These are phyloP conservation scores for Ashinkailepas kermadecensis DNA, from an alignment of 2,888 invertebrate species.

Conservation along the genomic window DNA sequence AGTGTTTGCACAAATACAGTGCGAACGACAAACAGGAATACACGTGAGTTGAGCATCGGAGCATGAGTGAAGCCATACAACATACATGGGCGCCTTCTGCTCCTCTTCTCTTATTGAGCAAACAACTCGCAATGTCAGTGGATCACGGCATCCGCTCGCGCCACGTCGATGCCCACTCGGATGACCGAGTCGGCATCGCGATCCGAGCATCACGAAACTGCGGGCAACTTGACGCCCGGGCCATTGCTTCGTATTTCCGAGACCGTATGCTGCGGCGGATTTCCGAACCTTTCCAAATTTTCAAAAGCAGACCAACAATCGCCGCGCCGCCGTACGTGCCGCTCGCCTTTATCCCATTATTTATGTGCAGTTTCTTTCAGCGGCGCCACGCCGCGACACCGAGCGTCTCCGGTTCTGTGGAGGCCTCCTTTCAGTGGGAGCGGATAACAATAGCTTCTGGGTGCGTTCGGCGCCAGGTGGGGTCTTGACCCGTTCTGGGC, in stretches of 20 bases:
- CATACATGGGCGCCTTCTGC: too few relatives aligned
- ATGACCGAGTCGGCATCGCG: too few relatives aligned
- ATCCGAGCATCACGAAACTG: too few relatives aligned
- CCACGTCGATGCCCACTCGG: too few relatives aligned
- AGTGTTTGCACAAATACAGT: too few relatives aligned
- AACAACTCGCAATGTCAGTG: too few relatives aligned
- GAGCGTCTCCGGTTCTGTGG: neutral
- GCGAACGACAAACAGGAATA: too few relatives aligned
- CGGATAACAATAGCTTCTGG: neutral
- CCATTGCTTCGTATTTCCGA: neutral
- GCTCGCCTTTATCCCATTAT: slow-evolving; percentile 6
- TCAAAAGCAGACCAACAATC: neutral
- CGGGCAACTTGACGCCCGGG: too few relatives aligned
- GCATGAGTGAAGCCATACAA: too few relatives aligned
- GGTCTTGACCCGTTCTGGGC: slow-evolving; percentile 1
- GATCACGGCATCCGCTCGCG: too few relatives aligned
- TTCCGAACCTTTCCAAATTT: neutral
- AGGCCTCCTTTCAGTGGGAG: neutral
- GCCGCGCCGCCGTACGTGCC: neutral
- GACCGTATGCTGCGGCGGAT: neutral
- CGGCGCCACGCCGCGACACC: neutral
- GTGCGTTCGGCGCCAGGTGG: neutral
- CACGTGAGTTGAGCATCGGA: too few relatives aligned
- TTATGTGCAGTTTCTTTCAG: neutral
- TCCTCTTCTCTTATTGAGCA: too few relatives aligned